Conservation (phyloP, 2,113 vertebrate species). For the Cinclus cinclus region DNA sequence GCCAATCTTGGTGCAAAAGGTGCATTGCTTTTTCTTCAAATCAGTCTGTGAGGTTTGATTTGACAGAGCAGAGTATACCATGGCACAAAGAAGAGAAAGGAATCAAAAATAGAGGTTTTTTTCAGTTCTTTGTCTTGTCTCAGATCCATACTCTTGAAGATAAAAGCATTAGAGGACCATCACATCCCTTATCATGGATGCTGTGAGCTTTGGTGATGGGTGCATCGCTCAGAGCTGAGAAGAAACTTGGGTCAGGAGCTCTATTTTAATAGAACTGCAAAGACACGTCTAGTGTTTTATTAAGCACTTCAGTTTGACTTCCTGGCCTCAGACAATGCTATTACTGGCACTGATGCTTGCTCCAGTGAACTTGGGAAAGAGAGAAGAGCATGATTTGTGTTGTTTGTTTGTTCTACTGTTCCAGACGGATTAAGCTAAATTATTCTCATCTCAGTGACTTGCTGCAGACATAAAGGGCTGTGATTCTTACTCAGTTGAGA, state of each 20-base stretch:
- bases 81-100: background rate
- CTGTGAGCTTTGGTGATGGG: background rate
- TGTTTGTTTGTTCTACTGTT: constrained; percentile 1
- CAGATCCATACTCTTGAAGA: background rate
- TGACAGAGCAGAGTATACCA: background rate
- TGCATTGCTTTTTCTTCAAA: background rate
- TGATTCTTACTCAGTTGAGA: background rate
- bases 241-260: background rate
- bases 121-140: background rate
- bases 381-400: accelerated
- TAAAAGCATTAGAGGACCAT: background rate
- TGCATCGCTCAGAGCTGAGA: background rate
- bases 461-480: background rate
- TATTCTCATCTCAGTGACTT: background rate
- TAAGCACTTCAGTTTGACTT: background rate
- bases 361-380: background rate
- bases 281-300: background rate
- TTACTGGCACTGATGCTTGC: background rate
- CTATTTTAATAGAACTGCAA: background rate
- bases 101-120: background rate
- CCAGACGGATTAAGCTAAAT: constrained; percentile 10
- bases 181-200: too few relatives aligned
- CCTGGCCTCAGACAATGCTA: background rate
- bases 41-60: background rate
- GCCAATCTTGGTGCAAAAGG: background rate